Base-by-base conservation (phyloP, 2,888 invertebrate genomes). In the Hoplodrina blanda region DNA sequence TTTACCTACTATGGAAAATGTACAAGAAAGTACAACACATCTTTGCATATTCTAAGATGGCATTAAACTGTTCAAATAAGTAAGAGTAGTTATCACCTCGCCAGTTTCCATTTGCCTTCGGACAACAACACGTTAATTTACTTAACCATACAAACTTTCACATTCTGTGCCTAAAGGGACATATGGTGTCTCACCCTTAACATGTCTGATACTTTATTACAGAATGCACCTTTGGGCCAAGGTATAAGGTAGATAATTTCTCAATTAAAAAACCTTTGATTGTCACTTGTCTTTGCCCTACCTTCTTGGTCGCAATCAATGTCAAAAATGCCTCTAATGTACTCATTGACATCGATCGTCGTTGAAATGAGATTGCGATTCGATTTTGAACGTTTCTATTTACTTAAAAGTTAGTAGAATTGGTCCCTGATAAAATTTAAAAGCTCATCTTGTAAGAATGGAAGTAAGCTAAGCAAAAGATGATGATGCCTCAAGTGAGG, bases 121-220 rank as follows among this genome's bases (percentile, higher is more conserved):
- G 78, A 73, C 64, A 78, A 78, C 73, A 72, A 54, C 61, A 73
- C 50, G 54, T 46, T 54, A 62, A 76, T 78, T 78, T 73, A 73
- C 73, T 59, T 76, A 59, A 54, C 62, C 65, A 59, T 52, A 76
- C 73, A 66, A 59, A 78, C 76, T 76, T 76, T 76, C 76, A 65
- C 73, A 65, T 73, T 57, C 44, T 78, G 37, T 59, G 53, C 73
- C 78, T 64, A 54, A 25, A 78, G 76, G 78, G 78, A 73, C 61
- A 62, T n/a, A 57, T 52, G 20, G 25, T 17, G 44, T 57, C 17
- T 52, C 25, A 72, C 30, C 8, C 6, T 41, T n/a, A 4, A 25
- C 50, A 33, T 41, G 15, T 54, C 52, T 65, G 10, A 15, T n/a
- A 60, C 11, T 52, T 53, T 44, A 25, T 1, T 11, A 19, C 3